Evolutionary conservation across 2,888 invertebrate species (phyloP), one percentile per base, ranked within the genome.

Genomic region (Mythimna pallens): DNA sequence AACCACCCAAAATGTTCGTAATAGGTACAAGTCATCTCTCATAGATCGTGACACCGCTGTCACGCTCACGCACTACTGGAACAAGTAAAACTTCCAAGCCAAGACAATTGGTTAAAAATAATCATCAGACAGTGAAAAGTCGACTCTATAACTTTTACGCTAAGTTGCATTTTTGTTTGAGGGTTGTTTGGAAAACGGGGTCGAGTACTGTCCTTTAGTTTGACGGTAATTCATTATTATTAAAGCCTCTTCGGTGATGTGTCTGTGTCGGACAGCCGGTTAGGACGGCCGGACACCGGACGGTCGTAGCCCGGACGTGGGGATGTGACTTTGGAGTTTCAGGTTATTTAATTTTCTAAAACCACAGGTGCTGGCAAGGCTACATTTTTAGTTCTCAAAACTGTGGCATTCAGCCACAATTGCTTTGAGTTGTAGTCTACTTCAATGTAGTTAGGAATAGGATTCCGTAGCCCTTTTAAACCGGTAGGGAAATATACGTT

Each of bases 51-150:
- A 83, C 85, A 77, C 65, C 64, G 74, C 83, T 83, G 86, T 84
- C 85, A 73, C 65, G 69, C 58, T 52, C 84, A 85, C 75, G 85
- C 83, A 84, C 75, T 76, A 83, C 78, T 81, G 79, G 79, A 71
- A 76, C 86, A 81, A 76, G 81, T 83, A 74, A 81, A 84, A 85
- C 75, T 83, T 83, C 77, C 69, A 77, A 74, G 69, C 71, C 70
- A 81, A 83, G 83, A 81, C 83, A 81, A 85, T 85, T 85, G 83
- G 66, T 81, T 81, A 83, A 85, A 83, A 84, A 85, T 85, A 76
- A 67, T 65, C 10, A 6, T 9, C 8, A 30, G 8, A 22, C 63
- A 67, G 4, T 7, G 22, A 36, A 85, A 70, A 69, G 7, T 34
- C 20, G 30, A 61, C 81, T 67, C 68, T 81, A 65, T 58, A 5